Conservation (phyloP, 2,797 vertebrate species). For the Anguilla anguilla region DNA sequence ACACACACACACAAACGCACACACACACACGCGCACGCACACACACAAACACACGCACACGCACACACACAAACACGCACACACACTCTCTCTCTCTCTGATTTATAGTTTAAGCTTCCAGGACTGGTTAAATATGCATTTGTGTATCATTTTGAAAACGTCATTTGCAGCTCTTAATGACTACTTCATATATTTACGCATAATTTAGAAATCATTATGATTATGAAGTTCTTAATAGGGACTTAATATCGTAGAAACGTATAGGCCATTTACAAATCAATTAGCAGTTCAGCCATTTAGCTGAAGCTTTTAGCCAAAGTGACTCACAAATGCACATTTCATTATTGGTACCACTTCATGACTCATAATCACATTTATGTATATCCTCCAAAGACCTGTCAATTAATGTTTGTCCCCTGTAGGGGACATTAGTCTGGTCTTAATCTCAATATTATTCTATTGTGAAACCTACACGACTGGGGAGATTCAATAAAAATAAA, state of each 20-base stretch:
- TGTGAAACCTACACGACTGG: no score
- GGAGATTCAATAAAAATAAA: no score
- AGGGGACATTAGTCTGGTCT: no score
- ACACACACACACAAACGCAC: no score
- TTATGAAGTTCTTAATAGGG: slow-evolving; percentile 27
- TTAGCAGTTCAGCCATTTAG: background rate
- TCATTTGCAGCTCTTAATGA: slow-evolving; percentile 4
- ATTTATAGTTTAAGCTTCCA: background rate
- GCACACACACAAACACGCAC: background rate
- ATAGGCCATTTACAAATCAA: background rate
- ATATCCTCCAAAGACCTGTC: background rate
- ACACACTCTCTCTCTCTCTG: slow-evolving; percentile 16
- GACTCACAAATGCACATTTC: background rate
- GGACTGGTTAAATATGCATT: background rate
- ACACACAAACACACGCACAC: no score
- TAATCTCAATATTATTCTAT: no score
- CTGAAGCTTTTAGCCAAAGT: background rate
- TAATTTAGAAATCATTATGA: slow-evolving; percentile 56
- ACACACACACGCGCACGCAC: no score
- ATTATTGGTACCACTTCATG: background rate
- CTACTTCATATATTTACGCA: slow-evolving; percentile 57
- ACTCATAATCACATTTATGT: background rate
- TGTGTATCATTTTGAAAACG: slow-evolving; percentile 29
- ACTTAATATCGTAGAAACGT: background rate
- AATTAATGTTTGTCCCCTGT: no score